phyloP scores from a whole-genome alignment of 2,888 invertebrate species.

The Nephrocerus scutellatus region DNA sequence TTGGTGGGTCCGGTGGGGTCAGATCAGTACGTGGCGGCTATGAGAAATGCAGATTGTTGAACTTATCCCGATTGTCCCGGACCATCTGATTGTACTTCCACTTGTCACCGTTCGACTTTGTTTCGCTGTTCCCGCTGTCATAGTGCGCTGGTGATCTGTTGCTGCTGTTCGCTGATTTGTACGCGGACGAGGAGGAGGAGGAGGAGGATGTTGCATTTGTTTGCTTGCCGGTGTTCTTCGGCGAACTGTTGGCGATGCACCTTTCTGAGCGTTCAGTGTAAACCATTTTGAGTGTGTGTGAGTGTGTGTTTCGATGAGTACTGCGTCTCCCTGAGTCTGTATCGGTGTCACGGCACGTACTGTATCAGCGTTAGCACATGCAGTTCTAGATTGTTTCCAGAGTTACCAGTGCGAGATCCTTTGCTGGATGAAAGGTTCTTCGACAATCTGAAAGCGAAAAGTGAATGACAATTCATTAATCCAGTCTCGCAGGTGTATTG shows the following conservation, averaged over 20 bases:
- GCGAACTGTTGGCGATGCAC: no score
- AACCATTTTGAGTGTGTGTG: no score
- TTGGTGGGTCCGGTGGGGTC: no score
- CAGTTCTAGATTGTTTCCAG: slow-evolving; percentile 77
- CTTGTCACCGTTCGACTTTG: slow-evolving; percentile 28
- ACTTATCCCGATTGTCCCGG: slow-evolving; percentile 39
- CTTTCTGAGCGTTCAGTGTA: no score
- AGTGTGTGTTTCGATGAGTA: no score
- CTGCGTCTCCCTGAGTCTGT: neutral
- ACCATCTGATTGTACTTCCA: slow-evolving; percentile 43
- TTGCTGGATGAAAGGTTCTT: slow-evolving; percentile 75
- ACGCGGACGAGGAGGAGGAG: slow-evolving; percentile 26
- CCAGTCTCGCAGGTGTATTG: no score
- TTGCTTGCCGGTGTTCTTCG: no score
- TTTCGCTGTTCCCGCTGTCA: no score
- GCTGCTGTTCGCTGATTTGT: neutral
- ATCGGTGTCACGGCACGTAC: slow-evolving; percentile 68
- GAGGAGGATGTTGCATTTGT: slow-evolving; percentile 28
- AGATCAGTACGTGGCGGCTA: no score
- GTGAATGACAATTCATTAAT: neutral
- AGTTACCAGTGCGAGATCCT: slow-evolving; percentile 77
- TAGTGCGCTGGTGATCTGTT: no score
- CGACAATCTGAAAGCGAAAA: slow-evolving; percentile 56
- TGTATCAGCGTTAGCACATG: slow-evolving; percentile 75
- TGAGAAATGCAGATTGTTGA: slow-evolving; percentile 43